Conservation (phyloP, 2,113 vertebrate genomes). For the Phocoena sinus region DNA sequence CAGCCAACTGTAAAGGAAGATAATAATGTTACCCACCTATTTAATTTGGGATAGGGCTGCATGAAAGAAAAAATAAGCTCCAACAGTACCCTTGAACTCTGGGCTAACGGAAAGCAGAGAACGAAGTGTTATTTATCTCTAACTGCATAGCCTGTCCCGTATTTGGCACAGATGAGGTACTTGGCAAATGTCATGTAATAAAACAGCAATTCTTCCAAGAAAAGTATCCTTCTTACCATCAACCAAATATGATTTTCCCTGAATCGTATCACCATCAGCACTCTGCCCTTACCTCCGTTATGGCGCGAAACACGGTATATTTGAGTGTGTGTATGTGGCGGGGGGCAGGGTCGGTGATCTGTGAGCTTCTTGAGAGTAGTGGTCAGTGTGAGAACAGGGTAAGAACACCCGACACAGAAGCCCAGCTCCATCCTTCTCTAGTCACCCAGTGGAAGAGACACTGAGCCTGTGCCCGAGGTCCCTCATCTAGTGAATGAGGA, state of each 20-base stretch:
- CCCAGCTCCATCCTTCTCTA: not conserved
- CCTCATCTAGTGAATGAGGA: not conserved
- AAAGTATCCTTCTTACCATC: not conserved
- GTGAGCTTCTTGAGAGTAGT: not conserved
- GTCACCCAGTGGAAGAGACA: not conserved
- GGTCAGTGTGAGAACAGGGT: not conserved
- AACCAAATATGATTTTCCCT: not conserved
- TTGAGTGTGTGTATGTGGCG: not conserved
- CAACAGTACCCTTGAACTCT: not conserved
- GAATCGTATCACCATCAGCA: not conserved
- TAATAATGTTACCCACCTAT: not conserved
- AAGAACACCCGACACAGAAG: not conserved
- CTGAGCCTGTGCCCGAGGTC: not conserved
- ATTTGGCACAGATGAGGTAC: not conserved
- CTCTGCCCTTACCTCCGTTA: not conserved
- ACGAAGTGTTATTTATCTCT: not conserved
- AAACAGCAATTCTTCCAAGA: not conserved
- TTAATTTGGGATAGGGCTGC: not conserved
- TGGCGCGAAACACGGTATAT: too few species aligned
- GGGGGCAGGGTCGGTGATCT: accelerated
- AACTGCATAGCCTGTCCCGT: not conserved
- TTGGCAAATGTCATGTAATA: conserved; percentile 1
- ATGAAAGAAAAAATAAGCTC: not conserved
- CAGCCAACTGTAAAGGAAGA: not conserved
- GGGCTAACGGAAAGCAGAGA: not conserved